Base-by-base conservation (phyloP, 2,888 invertebrate species). In the Mantis religiosa region DNA sequence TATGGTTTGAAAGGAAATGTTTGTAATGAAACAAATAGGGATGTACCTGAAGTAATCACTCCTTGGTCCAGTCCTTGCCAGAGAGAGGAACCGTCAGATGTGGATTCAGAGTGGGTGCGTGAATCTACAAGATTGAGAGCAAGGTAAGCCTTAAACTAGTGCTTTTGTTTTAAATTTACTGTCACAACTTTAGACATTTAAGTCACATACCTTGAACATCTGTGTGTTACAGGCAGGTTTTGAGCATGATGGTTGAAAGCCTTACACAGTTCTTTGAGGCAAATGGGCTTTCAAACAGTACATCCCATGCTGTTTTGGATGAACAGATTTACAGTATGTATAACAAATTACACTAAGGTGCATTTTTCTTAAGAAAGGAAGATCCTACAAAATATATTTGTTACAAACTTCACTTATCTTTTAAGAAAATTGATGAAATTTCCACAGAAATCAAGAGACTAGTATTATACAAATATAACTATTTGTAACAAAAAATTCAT, bases 181-280 rank as follows among this genome's bases (percentile, higher is more conserved):
- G n/a, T 12, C 12, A 41, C 41, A 41, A 1, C 0, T 30, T 41
- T 41, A 41, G 9, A 12, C 12, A 41, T 41, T 41, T 41, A 12
- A 41, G 9, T 41, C 0, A 41, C 41, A 41, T 12, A 41, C 12
- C 41, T 41, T 41, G 9, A 41, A 41, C 34, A 30, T 30, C 30
- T 41, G 41, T 41, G 0, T 47, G 15, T 91, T 91, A 91, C 82
- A 92, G 94, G 89, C 93, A 93, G 91, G 93, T 93, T 9, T 91
- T 95, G 71, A 93, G 93, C 87, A 91, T 93, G 4, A 94, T 94
- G 91, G 93, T 94, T 6, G 93, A 94, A 89, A 93, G 93, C 81
- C 91, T 95, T 90, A 94, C 93, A 14, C 92, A 93, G 89, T 94
- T 94, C 91, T 93, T 94, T 88, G 94, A 94, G 91, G 93, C 93